Percentiles rank a stretch among this genome's conserved stretches.
Evolutionary conservation across 2,113 vertebrate species (phyloP).

Genomic region (Pterocles orientalis): DNA sequence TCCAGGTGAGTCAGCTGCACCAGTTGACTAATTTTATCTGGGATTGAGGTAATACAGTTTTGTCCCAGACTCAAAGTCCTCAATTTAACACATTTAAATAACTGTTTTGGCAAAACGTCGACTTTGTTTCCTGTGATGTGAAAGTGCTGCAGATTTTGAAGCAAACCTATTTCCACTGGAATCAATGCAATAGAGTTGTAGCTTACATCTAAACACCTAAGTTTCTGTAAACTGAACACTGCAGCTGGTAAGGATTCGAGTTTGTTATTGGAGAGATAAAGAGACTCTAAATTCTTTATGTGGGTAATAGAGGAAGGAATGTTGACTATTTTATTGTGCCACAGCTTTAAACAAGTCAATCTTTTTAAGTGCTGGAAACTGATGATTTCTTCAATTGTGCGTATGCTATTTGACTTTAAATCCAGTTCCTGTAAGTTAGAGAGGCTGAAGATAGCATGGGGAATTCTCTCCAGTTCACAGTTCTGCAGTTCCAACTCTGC

Average conservation of each 20-base stretch:
- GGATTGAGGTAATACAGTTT: conserved; percentile 89
- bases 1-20: conserved; percentile 92
- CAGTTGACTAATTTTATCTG: conserved; percentile 91
- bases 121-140: conserved; percentile 93
- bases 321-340: conserved; percentile 97
- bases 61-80: conserved; percentile 92
- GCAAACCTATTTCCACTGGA: conserved; percentile 88
- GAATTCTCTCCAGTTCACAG: conserved; percentile 97
- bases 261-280: conserved; percentile 97
- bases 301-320: conserved; percentile 94
- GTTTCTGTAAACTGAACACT: conserved; percentile 93
- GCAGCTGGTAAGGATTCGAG: conserved; percentile 89
- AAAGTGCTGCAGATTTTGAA: conserved; percentile 96
- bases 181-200: conserved; percentile 88
- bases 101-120: conserved; percentile 90
- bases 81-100: conserved; percentile 95
- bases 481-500: conserved; percentile 93
- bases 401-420: conserved; percentile 96
- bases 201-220: conserved; percentile 92
- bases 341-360: conserved; percentile 94
- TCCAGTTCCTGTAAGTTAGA: conserved; percentile 96
- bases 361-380: conserved; percentile 98
- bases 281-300: conserved; percentile 93
- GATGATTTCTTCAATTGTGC: conserved; percentile 97
- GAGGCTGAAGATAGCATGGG: conserved; percentile 97